A percentile compares a stretch with the other conserved stretches of the same genome.
These are phyloP conservation scores for Esperia sulphurella DNA, from an alignment of 2,888 invertebrate species.

Conservation along the genomic window DNA sequence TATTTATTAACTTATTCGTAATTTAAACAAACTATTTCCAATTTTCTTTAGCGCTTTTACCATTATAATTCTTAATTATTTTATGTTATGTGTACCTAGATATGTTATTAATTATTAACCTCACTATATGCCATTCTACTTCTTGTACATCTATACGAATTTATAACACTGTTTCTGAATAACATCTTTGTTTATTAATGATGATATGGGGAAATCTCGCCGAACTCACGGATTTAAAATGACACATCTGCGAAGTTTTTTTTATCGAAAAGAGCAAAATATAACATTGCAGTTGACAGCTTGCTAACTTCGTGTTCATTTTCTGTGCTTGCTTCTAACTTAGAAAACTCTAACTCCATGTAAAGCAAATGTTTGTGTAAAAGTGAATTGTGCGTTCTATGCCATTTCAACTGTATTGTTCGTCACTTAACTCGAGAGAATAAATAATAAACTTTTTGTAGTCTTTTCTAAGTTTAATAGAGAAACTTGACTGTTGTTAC, in stretches of 20 bases:
- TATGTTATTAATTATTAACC: no score
- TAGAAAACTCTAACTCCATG: conserved; percentile 9
- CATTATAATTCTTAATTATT: no score
- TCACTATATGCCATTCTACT: no score
- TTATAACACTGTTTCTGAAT: no score
- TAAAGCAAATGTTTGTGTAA: conserved; percentile 7
- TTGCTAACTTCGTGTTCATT: conserved; percentile 9
- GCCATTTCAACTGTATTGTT: conserved; percentile 18
- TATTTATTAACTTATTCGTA: no score
- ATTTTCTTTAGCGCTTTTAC: no score
- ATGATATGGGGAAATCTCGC: no score
- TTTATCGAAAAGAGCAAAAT: conserved; percentile 8
- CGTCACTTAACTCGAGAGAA: conserved; percentile 8
- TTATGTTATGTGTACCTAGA: no score
- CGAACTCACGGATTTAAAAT: neutral
- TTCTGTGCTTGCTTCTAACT: conserved; percentile 11
- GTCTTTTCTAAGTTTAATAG: neutral
- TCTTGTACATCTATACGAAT: no score
- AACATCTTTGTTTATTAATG: no score
- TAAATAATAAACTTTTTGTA: conserved; percentile 9
- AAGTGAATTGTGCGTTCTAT: conserved; percentile 6
- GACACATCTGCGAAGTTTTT: neutral
- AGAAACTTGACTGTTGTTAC: neutral
- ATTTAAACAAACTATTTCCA: no score
- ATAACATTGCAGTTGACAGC: conserved; percentile 1